Evolutionary conservation across 2,113 vertebrate genomes (phyloP).

Genomic region (Macrotus californicus): DNA sequence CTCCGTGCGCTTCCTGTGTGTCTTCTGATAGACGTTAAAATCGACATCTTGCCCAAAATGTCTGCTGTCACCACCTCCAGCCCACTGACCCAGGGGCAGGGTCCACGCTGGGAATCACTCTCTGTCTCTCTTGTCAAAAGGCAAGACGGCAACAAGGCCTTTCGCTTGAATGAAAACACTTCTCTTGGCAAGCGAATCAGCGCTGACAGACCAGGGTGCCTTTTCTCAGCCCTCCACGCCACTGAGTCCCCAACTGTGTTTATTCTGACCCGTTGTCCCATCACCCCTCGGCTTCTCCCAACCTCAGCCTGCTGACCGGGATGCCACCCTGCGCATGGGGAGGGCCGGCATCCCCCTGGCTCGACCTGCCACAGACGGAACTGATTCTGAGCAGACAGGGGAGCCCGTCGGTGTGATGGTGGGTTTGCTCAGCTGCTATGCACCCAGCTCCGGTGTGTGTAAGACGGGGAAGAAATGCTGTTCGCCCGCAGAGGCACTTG

Average conservation of each 20-base stretch:
- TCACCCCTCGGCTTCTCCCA: neutral
- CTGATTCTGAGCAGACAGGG: neutral
- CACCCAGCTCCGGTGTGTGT: neutral
- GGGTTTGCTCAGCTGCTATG: neutral
- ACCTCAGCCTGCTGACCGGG: neutral
- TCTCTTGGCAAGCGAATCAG: neutral
- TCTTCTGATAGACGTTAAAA: neutral
- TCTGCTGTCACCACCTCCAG: neutral
- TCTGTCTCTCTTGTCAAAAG: neutral
- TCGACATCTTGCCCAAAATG: neutral
- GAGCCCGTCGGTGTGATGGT: too few species aligned
- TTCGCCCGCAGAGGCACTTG: neutral
- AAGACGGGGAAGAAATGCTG: neutral
- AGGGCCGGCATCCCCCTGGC: accelerated
- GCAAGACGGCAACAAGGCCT: neutral
- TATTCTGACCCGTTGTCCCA: neutral
- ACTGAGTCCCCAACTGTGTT: neutral
- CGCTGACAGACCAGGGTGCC: too few species aligned
- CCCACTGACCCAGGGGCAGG: too few species aligned
- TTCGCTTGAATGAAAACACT: neutral
- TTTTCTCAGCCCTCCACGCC: neutral
- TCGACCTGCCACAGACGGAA: neutral
- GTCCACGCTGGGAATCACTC: neutral
- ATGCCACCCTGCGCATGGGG: too few species aligned
- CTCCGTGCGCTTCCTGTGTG: neutral